Conservation (phyloP, 2,797 vertebrate genomes). For the Chlorospingus semifuscus region DNA sequence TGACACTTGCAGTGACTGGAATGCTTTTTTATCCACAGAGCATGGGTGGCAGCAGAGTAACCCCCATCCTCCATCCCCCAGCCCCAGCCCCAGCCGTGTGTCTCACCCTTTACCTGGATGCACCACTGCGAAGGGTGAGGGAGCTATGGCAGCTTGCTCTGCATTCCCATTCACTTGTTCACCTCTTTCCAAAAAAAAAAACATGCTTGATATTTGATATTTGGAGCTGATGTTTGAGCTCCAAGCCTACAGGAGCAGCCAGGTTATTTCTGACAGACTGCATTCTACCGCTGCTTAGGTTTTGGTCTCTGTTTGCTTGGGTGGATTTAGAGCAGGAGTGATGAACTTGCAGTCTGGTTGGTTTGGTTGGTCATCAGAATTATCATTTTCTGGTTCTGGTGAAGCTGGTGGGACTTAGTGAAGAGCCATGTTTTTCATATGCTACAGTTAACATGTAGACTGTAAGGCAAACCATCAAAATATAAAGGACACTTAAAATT, state of each 20-base stretch:
- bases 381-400: not conserved
- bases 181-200: not conserved
- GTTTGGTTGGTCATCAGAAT: not conserved
- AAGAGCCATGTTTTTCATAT: not conserved
- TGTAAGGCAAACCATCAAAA: not conserved
- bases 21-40: slow-evolving; percentile 61
- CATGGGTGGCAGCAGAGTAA: slow-evolving; percentile 53
- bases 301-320: fast-evolving
- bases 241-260: not conserved
- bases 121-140: slow-evolving; percentile 57
- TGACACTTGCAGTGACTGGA: slow-evolving; percentile 42
- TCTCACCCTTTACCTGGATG: slow-evolving; percentile 58
- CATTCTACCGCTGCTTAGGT: not conserved
- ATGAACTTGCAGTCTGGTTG: not conserved
- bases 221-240: not conserved
- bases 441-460: not conserved
- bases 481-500: not conserved
- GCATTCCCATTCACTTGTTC: slow-evolving; percentile 13
- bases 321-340: not conserved
- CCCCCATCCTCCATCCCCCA: slow-evolving; percentile 52
- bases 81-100: slow-evolving; percentile 33
- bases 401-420: not conserved
- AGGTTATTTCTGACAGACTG: not conserved
- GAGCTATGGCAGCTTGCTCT: slow-evolving; percentile 29
- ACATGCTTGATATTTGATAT: not conserved